phyloP scores from a whole-genome alignment of 2,113 vertebrate species.

The Columbina picui region DNA sequence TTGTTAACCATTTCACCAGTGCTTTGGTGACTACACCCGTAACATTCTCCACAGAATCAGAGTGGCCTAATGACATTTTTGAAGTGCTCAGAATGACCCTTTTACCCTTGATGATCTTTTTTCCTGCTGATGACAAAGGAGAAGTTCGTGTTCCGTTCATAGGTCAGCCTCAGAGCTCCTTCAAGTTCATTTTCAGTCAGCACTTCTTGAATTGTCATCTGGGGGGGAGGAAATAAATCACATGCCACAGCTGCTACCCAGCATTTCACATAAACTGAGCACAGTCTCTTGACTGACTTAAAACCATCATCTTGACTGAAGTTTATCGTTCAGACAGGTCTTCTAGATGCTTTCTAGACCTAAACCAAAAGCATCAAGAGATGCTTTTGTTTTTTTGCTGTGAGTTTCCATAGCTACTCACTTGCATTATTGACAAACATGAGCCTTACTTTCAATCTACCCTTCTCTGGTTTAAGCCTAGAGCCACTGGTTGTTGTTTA shows the following conservation, averaged over 20 bases:
- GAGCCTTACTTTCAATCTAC: background rate
- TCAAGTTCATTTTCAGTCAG: slow-evolving; percentile 75
- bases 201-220: slow-evolving; percentile 49
- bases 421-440: background rate
- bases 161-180: slow-evolving; percentile 76
- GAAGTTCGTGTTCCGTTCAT: slow-evolving; percentile 73
- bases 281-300: background rate
- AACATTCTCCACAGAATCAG: background rate
- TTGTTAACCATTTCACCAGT: background rate
- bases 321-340: background rate
- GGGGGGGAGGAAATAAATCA: background rate
- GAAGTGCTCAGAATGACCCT: background rate
- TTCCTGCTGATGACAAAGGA: slow-evolving; percentile 76
- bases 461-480: background rate
- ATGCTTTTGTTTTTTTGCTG: background rate
- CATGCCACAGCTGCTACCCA: background rate
- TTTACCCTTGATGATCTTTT: slow-evolving; percentile 75
- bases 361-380: background rate
- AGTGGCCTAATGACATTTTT: background rate
- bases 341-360: background rate
- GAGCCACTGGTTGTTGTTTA: background rate
- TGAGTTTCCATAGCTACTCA: background rate
- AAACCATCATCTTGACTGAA: background rate
- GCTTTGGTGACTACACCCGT: background rate
- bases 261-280: background rate